Percentiles rank a stretch among this genome's conserved stretches.
phyloP scores from a whole-genome alignment of 2,113 vertebrate species.

The Periophthalmus modestus region DNA sequence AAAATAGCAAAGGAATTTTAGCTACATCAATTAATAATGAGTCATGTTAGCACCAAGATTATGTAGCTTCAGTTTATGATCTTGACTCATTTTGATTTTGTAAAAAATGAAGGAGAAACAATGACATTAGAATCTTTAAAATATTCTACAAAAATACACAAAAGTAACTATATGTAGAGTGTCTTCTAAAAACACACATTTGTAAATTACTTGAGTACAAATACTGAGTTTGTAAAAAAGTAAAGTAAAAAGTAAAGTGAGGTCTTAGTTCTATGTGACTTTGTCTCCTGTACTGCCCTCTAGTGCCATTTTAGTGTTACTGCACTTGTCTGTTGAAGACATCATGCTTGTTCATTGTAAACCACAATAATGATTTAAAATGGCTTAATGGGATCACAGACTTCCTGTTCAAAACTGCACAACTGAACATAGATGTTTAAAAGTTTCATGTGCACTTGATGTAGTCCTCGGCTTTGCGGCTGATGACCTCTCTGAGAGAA shows the following conservation, averaged over 20 bases:
- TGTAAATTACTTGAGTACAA: background rate
- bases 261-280: background rate
- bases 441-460: slow-evolving; percentile 51
- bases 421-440: background rate
- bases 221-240: background rate
- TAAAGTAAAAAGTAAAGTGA: background rate
- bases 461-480: slow-evolving; percentile 68
- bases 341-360: background rate
- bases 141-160: no score
- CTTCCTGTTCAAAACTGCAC: no score
- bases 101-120: no score
- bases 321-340: background rate
- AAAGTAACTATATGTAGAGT: no score
- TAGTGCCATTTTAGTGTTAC: background rate
- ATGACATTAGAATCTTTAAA: no score
- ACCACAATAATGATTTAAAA: background rate
- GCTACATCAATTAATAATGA: background rate
- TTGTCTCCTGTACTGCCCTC: background rate
- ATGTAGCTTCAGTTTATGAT: background rate
- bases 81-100: no score
- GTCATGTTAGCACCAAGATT: background rate
- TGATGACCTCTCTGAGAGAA: slow-evolving; percentile 75
- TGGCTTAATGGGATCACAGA: no score
- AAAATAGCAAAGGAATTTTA: no score
- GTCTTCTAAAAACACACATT: no score